Evolutionary conservation across 92 coral and sea anemone species (phyloP), one percentile per base, ranked within the genome.

Genomic region (Montipora capitata): DNA sequence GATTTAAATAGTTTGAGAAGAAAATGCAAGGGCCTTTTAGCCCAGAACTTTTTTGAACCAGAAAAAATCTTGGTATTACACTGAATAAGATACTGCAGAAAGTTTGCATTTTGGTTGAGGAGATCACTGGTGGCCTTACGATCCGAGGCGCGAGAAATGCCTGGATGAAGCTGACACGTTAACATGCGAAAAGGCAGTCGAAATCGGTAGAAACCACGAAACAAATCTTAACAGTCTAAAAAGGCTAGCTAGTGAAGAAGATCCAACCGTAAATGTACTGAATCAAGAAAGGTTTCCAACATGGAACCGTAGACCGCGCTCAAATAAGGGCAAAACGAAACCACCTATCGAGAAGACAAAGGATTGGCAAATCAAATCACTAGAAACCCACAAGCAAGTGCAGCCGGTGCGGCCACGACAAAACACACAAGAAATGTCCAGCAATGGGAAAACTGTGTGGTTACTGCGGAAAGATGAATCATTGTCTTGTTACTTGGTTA

Each of bases 181-280:
- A 40, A 74, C 79, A 20, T 12, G 13, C 4, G 79, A 56, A 40
- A 76, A 76, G 12, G 79, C 62, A 14, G 15, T 83, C 44, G 67
- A 72, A 27, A 35, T 42, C 9, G 70, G 52, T 67, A 67, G 61
- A 51, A 72, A 72, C 3, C 10, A 18, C 40, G 77, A 72, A 72
- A 72, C 58, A 16, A 72, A 72, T 5, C 77, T 44, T 35, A 72
- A 39, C 77, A 72, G 57, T 44, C 61, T 72, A 5, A 72, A 72
- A 45, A 57, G 52, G 74, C 83, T 78, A 4, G 77, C 77, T 40
- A 72, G 58, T 11, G 61, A 72, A 57, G 77, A 72, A 72, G 77
- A 72, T 40, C 59, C 59, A n/a, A 72, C 54, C 54, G 76, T 81
- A 17, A 68, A 68, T 40, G 1, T n/a, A 0, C 44, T 38, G n/a